Base-by-base conservation (phyloP, 2,797 vertebrate genomes). In the Poecile montanus region DNA sequence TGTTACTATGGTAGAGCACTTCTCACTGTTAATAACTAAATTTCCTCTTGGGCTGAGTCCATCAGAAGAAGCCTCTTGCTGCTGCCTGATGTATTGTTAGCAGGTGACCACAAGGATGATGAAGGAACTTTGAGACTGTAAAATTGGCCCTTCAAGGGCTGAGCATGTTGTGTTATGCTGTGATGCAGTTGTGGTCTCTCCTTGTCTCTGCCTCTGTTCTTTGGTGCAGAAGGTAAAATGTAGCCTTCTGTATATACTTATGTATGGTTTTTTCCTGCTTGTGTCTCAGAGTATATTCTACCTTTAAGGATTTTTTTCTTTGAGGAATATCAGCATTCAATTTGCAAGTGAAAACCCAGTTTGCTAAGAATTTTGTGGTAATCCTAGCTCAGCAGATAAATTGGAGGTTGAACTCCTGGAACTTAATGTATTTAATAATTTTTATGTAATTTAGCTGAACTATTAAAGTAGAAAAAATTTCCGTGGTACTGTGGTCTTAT, bases 121-220 rank as follows among this genome's bases (percentile, higher is more conserved):
- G 61, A 67, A 71, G 38, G 23, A 26, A 25, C 60, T 88, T 32
- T 9, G 32, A 32, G 71, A 26, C 20, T 79, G 8, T 58, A n/a
- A 50, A 85, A 34, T 11, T 0, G 0, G 29, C 12, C 7, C 65
- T 42, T 54, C 2, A 2, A 2, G 36, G 63, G 19, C 66, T 65
- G 2, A 36, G 17, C 11, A 2, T 50, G 38, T 36, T 36, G 36
- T 38, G 38, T 30, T 62, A 22, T 36, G 8, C 53, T 66, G 23
- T 34, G 48, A 19, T 82, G 29, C 14, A 3, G 4, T 25, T 88
- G 11, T 34, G 25, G 6, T 77, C 4, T 56, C 25, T 71, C 16
- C 25, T 71, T 71, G 40, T 42, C 21, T 48, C 9, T 45, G 23
- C 34, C 11, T 61, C 18, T 68, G 13, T 47, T 67, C 17, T 50